phyloP scores from a whole-genome alignment of 2,113 vertebrate species.

The mouse (Mus musculus) region DNA sequence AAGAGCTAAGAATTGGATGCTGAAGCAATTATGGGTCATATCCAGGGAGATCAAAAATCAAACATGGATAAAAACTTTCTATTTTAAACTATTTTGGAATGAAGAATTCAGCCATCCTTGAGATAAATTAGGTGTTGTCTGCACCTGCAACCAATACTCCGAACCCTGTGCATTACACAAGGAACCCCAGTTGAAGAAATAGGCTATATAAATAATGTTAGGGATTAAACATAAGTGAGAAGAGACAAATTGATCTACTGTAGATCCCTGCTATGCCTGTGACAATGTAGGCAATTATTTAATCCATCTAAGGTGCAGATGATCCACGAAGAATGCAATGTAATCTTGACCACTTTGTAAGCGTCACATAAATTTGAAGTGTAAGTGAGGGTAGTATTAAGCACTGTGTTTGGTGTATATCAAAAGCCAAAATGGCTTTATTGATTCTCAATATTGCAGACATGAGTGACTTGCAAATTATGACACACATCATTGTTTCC shows the following conservation, averaged over 20 bases:
- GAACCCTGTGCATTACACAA: background rate
- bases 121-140: background rate
- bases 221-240: background rate
- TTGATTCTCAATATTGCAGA: conserved; percentile 48
- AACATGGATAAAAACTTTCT: background rate
- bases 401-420: background rate
- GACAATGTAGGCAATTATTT: conserved; percentile 30
- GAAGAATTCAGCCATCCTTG: conserved; percentile 41
- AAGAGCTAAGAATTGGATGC: conserved; percentile 19
- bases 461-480: conserved; percentile 18
- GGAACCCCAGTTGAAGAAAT: background rate
- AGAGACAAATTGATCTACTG: background rate
- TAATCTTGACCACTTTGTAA: background rate
- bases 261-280: background rate
- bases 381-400: background rate
- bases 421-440: conserved; percentile 25
- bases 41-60: conserved; percentile 51
- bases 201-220: conserved; percentile 26
- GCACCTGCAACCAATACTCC: conserved; percentile 6
- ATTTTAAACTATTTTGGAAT: conserved; percentile 46
- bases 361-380: background rate
- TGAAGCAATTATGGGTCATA: conserved; percentile 44
- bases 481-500: background rate
- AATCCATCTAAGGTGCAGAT: background rate
- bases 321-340: background rate